phyloP scores from a whole-genome alignment of 2,797 vertebrate species.

The Amniataba percoides region DNA sequence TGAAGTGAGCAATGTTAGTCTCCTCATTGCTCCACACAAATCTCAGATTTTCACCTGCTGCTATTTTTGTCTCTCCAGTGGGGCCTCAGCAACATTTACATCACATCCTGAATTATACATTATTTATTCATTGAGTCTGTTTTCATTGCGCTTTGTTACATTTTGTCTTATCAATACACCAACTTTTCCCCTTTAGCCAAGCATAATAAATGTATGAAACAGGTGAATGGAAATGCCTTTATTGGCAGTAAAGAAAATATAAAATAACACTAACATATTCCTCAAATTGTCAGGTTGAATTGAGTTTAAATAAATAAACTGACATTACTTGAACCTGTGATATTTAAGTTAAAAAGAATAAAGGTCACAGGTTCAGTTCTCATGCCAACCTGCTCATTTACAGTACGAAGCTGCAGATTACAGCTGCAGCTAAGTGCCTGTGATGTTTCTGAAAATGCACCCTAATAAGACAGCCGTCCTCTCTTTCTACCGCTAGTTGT shows the following conservation, averaged over 20 bases:
- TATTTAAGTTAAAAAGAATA: neutral
- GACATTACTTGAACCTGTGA: neutral
- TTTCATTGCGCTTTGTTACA: neutral
- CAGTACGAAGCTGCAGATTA: neutral
- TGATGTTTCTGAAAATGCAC: slow-evolving; percentile 5
- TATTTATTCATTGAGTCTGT: neutral
- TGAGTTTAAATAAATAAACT: neutral
- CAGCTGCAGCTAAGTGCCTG: slow-evolving; percentile 1
- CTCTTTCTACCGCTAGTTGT: neutral
- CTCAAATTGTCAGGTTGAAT: neutral
- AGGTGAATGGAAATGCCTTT: neutral
- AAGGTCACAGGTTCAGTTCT: neutral
- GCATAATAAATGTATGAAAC: too few relatives aligned
- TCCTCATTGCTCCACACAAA: neutral
- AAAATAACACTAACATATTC: neutral
- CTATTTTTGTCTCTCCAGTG: too few relatives aligned
- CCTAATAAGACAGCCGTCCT: neutral
- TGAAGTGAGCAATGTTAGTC: neutral
- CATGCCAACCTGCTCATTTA: slow-evolving; percentile 11
- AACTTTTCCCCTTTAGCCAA: neutral
- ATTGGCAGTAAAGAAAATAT: neutral
- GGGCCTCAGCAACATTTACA: neutral
- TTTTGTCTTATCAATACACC: neutral
- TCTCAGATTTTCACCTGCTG: too few relatives aligned
- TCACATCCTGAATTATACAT: neutral